Evolutionary conservation across 2,888 invertebrate genomes (phyloP).

Genomic region (Metopia argyrocephala): DNA sequence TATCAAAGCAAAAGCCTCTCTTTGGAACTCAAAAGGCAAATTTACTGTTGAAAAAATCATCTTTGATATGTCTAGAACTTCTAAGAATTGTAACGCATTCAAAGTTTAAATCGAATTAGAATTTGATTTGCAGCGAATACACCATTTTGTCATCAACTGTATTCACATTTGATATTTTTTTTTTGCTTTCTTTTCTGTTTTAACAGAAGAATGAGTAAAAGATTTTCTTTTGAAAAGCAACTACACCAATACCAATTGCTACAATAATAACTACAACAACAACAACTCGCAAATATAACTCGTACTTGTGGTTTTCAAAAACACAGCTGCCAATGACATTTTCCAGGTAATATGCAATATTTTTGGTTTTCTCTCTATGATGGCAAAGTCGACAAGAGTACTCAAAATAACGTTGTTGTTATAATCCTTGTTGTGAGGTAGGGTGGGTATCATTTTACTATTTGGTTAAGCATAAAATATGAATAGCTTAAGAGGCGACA

Average conservation of each 20-base stretch:
- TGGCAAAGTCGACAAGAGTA: slow-evolving; percentile 53
- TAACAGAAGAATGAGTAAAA: slow-evolving; percentile 45
- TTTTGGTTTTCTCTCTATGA: slow-evolving; percentile 61
- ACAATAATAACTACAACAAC: slow-evolving; percentile 45
- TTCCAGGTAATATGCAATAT: slow-evolving; percentile 77
- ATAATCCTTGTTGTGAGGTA: slow-evolving; percentile 4
- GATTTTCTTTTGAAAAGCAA: slow-evolving; percentile 52
- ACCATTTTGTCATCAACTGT: slow-evolving; percentile 36
- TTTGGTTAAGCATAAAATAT: no score
- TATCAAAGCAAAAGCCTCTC: no score
- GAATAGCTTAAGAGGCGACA: no score
- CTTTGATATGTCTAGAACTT: no score
- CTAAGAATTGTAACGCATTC: no score
- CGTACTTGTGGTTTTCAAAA: slow-evolving; percentile 64
- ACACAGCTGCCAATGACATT: slow-evolving; percentile 75
- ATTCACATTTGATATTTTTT: slow-evolving; percentile 2
- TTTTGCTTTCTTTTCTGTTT: slow-evolving; percentile 1
- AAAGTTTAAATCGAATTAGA: no score
- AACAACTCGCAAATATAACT: slow-evolving; percentile 56
- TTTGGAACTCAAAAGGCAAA: no score
- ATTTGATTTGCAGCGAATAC: no score
- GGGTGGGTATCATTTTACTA: no score
- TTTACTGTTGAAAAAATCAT: no score
- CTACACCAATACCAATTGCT: slow-evolving; percentile 12
- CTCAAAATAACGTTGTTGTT: slow-evolving; percentile 31